These are phyloP conservation scores for Notodonta ziczac DNA, from an alignment of 2,888 invertebrate species.

Conservation along the genomic window DNA sequence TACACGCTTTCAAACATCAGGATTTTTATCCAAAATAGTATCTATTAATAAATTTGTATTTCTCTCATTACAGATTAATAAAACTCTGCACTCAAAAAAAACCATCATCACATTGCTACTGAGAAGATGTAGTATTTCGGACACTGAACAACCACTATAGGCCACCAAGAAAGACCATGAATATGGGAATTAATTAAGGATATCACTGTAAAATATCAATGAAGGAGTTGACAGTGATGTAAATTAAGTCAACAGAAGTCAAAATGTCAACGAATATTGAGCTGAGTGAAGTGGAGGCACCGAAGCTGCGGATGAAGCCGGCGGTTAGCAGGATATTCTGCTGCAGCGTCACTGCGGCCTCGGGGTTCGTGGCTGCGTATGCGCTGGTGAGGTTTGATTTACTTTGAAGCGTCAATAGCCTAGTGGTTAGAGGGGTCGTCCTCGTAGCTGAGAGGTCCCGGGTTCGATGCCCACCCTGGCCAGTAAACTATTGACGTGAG, in stretches of 20 bases:
- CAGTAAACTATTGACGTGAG: too few species aligned
- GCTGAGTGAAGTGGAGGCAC: conserved; percentile 62
- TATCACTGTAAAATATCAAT: background rate
- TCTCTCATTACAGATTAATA: conserved; percentile 15
- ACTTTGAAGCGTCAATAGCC: too few species aligned
- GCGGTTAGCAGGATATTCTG: conserved; percentile 78
- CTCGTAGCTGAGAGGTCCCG: too few species aligned
- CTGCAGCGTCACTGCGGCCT: conserved; percentile 80
- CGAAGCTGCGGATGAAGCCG: conserved; percentile 74
- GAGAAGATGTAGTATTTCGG: conserved; percentile 64
- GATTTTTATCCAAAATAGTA: background rate
- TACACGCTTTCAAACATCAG: too few species aligned
- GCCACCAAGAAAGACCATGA: background rate
- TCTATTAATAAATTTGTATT: background rate
- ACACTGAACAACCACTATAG: background rate
- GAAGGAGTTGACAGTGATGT: background rate
- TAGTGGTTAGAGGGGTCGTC: too few species aligned
- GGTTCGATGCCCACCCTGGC: too few species aligned
- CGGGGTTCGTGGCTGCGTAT: conserved; percentile 80
- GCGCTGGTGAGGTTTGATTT: conserved; percentile 65
- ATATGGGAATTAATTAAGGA: background rate
- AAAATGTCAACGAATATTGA: conserved; percentile 75
- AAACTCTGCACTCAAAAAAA: conserved; percentile 29
- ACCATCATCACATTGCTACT: conserved; percentile 53
- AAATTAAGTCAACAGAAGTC: conserved; percentile 5